A percentile compares a stretch with the other conserved stretches of the same genome.
phyloP scores from a whole-genome alignment of 92 coral and sea anemone species.

The Zoanthus sansibaricus region DNA sequence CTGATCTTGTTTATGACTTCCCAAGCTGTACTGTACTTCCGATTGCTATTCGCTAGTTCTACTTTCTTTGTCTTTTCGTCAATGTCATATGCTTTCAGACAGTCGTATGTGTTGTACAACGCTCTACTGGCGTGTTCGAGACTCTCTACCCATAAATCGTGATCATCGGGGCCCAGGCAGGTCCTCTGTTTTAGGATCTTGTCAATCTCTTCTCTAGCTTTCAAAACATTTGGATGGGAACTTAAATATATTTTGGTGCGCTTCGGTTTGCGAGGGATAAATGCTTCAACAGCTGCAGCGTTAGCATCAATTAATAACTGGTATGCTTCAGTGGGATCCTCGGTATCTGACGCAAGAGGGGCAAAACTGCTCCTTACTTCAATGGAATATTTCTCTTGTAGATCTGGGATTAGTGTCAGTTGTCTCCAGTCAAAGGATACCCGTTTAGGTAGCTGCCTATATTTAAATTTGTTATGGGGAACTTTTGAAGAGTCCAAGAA shows the following conservation, averaged over 20 bases:
- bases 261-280: slow-evolving; percentile 37
- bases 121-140: slow-evolving; percentile 32
- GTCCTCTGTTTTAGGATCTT: slow-evolving; percentile 31
- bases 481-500: no score
- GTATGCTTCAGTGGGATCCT: slow-evolving; percentile 24
- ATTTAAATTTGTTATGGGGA: no score
- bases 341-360: slow-evolving; percentile 11
- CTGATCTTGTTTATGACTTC: slow-evolving; percentile 52
- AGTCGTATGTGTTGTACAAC: slow-evolving; percentile 51
- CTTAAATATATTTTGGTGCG: slow-evolving; percentile 18
- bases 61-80: slow-evolving; percentile 42
- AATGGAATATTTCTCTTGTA: slow-evolving; percentile 27
- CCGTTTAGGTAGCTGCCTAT: no score
- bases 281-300: slow-evolving; percentile 41
- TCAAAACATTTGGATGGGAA: slow-evolving; percentile 2
- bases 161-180: background rate
- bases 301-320: slow-evolving; percentile 41
- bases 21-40: slow-evolving; percentile 49
- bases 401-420: slow-evolving; percentile 9
- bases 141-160: slow-evolving; percentile 15
- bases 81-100: slow-evolving; percentile 40
- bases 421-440: slow-evolving; percentile 50
- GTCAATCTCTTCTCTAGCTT: slow-evolving; percentile 21
- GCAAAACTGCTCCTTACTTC: slow-evolving; percentile 34
- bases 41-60: slow-evolving; percentile 40